Conservation (phyloP, 2,113 vertebrate species). For the Myocastor coypus region DNA sequence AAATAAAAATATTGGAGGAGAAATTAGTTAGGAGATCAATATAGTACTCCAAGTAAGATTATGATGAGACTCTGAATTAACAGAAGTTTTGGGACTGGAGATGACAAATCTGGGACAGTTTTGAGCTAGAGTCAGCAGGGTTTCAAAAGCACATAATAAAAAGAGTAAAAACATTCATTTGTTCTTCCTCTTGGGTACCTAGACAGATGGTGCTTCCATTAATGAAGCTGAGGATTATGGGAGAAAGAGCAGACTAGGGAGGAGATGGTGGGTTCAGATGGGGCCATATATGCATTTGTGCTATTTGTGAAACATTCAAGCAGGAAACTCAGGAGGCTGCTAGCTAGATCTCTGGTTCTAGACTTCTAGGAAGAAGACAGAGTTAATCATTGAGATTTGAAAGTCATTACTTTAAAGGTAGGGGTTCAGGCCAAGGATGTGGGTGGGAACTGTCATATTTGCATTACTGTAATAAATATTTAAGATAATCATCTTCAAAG, state of each 20-base stretch:
- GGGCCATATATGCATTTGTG: not conserved
- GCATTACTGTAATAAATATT: not conserved
- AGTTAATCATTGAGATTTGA: not conserved
- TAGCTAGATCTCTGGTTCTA: not conserved
- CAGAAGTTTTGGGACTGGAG: not conserved
- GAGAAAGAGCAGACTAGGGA: not conserved
- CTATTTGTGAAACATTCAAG: not conserved
- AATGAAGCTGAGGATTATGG: not conserved
- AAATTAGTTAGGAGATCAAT: not conserved
- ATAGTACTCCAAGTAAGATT: not conserved
- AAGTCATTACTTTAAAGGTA: not conserved
- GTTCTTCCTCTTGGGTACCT: not conserved
- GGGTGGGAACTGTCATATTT: not conserved
- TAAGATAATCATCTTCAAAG: not conserved
- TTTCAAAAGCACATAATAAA: constrained; percentile 21
- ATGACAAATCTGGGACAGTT: not conserved
- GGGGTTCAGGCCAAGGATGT: not conserved
- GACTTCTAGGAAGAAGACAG: not conserved
- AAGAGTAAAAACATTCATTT: not conserved
- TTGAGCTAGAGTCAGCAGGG: not conserved
- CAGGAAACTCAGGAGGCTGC: not conserved
- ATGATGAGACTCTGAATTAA: not conserved
- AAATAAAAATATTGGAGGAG: not conserved
- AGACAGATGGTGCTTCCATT: not conserved
- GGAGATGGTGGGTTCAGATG: not conserved